Conservation (phyloP, 2,113 vertebrate genomes). For the Strigops habroptila region DNA sequence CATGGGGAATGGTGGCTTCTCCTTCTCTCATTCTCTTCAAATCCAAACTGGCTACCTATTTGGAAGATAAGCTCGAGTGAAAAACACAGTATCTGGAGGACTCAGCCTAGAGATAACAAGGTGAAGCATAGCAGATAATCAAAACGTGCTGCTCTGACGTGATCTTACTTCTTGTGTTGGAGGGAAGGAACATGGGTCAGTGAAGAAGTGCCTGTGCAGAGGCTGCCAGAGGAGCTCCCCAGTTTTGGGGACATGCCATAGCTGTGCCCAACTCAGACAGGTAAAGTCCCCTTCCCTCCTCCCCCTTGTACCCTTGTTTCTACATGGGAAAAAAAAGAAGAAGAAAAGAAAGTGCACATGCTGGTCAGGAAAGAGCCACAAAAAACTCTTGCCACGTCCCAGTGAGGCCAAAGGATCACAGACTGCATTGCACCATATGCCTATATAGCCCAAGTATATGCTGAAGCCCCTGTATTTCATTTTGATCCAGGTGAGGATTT, state of each 20-base stretch:
- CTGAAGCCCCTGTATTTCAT: background rate
- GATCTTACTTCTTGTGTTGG: background rate
- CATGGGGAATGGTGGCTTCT: background rate
- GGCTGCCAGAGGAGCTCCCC: background rate
- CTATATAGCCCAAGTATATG: background rate
- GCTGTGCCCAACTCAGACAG: background rate
- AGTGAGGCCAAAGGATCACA: background rate
- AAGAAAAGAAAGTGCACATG: background rate
- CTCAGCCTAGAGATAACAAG: background rate
- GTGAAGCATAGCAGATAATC: background rate
- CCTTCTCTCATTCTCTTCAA: background rate
- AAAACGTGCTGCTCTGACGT: rapidly evolving
- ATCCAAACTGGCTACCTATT: background rate
- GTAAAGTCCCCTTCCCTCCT: background rate
- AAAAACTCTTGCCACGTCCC: background rate
- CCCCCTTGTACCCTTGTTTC: background rate
- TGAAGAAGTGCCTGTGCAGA: rapidly evolving
- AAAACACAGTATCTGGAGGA: background rate
- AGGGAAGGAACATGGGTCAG: rapidly evolving
- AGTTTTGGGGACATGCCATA: background rate
- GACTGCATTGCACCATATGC: background rate
- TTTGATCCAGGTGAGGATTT: background rate
- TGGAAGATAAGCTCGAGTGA: background rate
- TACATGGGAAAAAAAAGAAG: rapidly evolving
- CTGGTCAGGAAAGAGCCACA: background rate